Evolutionary conservation across 2,797 vertebrate species (phyloP).

Genomic region (Lateolabrax maculatus): DNA sequence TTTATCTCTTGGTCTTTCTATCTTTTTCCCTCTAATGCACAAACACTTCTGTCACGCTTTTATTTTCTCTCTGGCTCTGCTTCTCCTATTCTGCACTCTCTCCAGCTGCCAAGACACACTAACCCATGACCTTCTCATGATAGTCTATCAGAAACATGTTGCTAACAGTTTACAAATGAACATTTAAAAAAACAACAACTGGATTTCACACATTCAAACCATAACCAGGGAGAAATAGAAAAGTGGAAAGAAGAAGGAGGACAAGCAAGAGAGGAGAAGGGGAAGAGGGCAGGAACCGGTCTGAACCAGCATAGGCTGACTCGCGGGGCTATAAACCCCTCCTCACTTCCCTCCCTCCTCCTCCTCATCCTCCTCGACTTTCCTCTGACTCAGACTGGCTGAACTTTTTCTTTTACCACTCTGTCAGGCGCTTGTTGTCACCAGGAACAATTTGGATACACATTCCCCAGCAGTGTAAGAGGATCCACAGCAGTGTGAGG

Average conservation of each 20-base stretch:
- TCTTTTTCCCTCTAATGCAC: slow-evolving; percentile 14
- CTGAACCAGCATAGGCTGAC: slow-evolving; percentile 83
- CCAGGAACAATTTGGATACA: slow-evolving; percentile 67
- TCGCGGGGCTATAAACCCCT: slow-evolving; percentile 67
- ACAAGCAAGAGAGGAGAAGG: slow-evolving; percentile 37
- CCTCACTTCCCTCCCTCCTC: slow-evolving; percentile 32
- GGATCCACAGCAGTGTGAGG: slow-evolving; percentile 33
- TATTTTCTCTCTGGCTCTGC: slow-evolving; percentile 26
- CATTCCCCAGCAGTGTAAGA: slow-evolving; percentile 75
- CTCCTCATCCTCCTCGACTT: slow-evolving; percentile 57
- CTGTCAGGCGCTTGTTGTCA: slow-evolving; percentile 75
- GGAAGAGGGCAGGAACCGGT: slow-evolving; percentile 80
- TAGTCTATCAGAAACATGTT: neutral
- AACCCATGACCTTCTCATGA: slow-evolving; percentile 5
- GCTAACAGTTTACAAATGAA: neutral
- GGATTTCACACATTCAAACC: slow-evolving; percentile 6
- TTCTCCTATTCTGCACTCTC: neutral
- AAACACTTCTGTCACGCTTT: slow-evolving; percentile 34
- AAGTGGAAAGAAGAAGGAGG: slow-evolving; percentile 31
- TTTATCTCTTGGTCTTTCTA: neutral
- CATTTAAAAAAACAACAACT: neutral
- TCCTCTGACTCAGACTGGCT: slow-evolving; percentile 74
- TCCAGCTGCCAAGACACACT: neutral
- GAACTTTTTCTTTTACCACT: slow-evolving; percentile 68
- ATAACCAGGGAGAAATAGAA: slow-evolving; percentile 30